Evolutionary conservation across 1,140 invertebrate genomes (phyloP).

Genomic region (Philotrypesis tridentata): DNA sequence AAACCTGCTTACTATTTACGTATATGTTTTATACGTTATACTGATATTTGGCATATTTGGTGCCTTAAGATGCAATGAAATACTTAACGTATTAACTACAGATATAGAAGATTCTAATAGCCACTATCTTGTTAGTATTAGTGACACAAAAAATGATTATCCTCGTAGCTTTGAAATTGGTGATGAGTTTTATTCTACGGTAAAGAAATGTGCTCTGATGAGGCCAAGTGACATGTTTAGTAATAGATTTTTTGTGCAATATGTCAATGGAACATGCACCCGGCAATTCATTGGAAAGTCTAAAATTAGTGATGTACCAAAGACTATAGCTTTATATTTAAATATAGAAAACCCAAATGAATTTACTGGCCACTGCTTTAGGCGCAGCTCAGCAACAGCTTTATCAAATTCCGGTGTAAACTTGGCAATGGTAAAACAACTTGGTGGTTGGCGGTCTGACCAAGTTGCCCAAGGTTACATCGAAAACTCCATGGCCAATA

Average conservation of each 20-base stretch:
- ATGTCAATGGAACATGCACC: too few relatives aligned
- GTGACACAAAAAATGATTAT: not conserved
- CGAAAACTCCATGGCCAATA: too few relatives aligned
- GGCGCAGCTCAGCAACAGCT: not conserved
- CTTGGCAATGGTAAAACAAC: too few relatives aligned
- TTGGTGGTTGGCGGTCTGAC: too few relatives aligned
- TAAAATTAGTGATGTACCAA: too few relatives aligned
- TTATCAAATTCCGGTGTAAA: too few relatives aligned
- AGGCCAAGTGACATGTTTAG: not conserved
- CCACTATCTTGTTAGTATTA: not conserved
- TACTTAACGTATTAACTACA: not conserved
- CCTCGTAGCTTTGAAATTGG: not conserved
- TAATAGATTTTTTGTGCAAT: too few relatives aligned
- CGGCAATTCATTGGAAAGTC: too few relatives aligned
- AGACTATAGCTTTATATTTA: too few relatives aligned
- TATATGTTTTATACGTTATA: not conserved
- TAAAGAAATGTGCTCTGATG: not conserved
- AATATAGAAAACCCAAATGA: too few relatives aligned
- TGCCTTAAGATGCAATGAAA: not conserved
- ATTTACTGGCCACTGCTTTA: too few relatives aligned
- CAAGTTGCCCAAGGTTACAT: too few relatives aligned
- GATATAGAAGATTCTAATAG: not conserved
- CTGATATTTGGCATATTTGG: not conserved
- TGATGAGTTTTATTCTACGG: not conserved
- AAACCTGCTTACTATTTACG: not conserved